Evolutionary conservation across 2,113 vertebrate genomes (phyloP), one percentile per base, ranked within the genome.

Genomic region (Salvelinus alpinus): DNA sequence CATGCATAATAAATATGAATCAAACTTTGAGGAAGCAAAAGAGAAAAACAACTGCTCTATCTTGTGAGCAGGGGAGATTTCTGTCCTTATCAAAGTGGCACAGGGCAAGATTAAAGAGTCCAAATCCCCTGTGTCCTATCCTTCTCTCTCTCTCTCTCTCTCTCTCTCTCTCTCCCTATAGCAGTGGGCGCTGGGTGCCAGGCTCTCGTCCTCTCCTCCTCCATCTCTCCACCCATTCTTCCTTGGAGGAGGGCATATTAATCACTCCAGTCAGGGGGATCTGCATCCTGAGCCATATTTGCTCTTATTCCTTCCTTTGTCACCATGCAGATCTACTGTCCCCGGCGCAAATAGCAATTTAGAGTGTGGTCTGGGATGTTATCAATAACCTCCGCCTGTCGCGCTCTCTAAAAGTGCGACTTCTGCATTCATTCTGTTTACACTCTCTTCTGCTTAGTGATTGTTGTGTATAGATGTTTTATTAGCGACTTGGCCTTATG

Each of bases 21-120:
- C 73, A 83, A 88, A 92, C 87, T 91, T 86, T 82, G 77, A 90
- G 86, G 87, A 91, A 89, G 90, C 18, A 62, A 62, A 62, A 22
- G n/a, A 62, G 59, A 22, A 24, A 88, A 84, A 85, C 89, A 31
- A 88, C 87, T 84, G 85, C 88, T 91, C 86, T 89, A 92, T 92
- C 89, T 90, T 82, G 66, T 14, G 85, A 76, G 87, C 86, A 84
- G 84, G 85, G 77, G 83, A 84, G 86, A 87, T 88, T 90, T 88
- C 74, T 85, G 78, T 88, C 80, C 89, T 92, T 93, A 92, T 92
- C 92, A 90, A 91, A 86, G 90, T 87, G 80, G 87, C 86, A 89
- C 89, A 92, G 90, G 86, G 89, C 84, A 85, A 90, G 91, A 92
- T 92, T 91, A 92, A 88, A 88, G 88, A 89, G 88, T 87, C 89